phyloP scores from a whole-genome alignment of 2,888 invertebrate genomes.

The Phania funesta region DNA sequence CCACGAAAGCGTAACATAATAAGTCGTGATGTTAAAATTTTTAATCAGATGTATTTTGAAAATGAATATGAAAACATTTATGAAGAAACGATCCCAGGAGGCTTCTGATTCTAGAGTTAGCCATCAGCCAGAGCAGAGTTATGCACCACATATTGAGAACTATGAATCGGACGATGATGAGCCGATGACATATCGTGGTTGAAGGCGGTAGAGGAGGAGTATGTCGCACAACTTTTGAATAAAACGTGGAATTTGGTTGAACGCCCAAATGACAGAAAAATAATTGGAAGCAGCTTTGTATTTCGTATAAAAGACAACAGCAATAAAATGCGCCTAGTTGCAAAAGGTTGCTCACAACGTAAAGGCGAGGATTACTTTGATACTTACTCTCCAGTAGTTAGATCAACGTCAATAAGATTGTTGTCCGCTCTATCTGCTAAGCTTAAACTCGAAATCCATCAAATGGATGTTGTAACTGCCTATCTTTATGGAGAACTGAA shows the following conservation, averaged over 20 bases:
- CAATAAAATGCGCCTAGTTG: conserved; percentile 44
- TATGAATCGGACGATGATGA: no score
- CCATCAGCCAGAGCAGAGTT: neutral
- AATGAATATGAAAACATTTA: no score
- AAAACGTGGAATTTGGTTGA: conserved; percentile 61
- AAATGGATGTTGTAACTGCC: conserved; percentile 46
- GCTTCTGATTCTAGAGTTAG: neutral
- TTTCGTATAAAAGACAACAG: conserved; percentile 36
- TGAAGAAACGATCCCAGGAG: no score
- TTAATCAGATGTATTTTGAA: neutral
- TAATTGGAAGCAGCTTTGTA: conserved; percentile 58
- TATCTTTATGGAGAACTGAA: conserved; percentile 53
- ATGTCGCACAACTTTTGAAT: conserved; percentile 54
- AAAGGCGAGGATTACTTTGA: neutral
- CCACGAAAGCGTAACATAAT: conserved; percentile 1
- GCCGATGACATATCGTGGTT: no score
- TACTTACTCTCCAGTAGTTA: neutral
- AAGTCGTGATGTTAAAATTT: conserved; percentile 29
- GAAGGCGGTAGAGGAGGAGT: conserved; percentile 30
- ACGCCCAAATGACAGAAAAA: conserved; percentile 37
- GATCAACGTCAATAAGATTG: neutral
- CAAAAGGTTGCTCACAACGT: neutral
- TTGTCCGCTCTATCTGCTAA: conserved; percentile 40
- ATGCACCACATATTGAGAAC: neutral
- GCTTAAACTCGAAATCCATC: conserved; percentile 42